Base-by-base conservation (phyloP, 2,888 invertebrate species). In the Lysandra coridon region DNA sequence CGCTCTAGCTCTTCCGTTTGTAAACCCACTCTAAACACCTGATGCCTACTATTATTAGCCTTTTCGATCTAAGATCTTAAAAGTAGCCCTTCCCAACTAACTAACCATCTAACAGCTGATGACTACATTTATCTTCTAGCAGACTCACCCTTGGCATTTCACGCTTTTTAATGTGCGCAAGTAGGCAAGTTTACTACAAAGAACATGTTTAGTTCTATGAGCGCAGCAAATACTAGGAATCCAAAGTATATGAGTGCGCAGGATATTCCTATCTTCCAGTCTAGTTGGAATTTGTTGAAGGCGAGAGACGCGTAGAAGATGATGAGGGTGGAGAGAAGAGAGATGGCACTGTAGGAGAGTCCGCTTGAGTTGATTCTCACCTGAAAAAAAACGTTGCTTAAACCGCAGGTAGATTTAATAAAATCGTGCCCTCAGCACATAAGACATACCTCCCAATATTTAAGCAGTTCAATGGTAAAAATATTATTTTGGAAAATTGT, bases 141-240 rank as follows among this genome's bases (percentile, higher is more conserved):
- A 53, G 33, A 14, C 33, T 30, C 62, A 30, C 30, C 7, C 64
- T 33, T 69, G 14, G 5, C 64, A 69, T 33, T 23, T 69, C 69
- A 64, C n/a, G 44, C 40, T n/a, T 30, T 4, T 49, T 82, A 90
- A 86, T 96, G 95, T 79, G 93, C 93, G 87, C 97, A 98, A 12
- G 96, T 95, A 0, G 97, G 97, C 78, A 96, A 89, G 90, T 97
- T 97, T 7, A 98, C 97, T 2, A 93, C 89, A 84, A 97, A 97
- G 88, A 98, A 97, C 7, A 97, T 94, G 87, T 98, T 97, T 78
- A 97, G 93, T 89, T 98, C 98, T 78, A 97, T 96, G 37, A 97
- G 90, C 14, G 96, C 95, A 0, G 98, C 97, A 82, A 97, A 89
- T 0, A 95, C 86, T 4, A 98, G 90, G 87, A 97, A 98, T 7